Evolutionary conservation across 2,888 invertebrate genomes (phyloP).

Genomic region (Drosophila pseudotakahashii): DNA sequence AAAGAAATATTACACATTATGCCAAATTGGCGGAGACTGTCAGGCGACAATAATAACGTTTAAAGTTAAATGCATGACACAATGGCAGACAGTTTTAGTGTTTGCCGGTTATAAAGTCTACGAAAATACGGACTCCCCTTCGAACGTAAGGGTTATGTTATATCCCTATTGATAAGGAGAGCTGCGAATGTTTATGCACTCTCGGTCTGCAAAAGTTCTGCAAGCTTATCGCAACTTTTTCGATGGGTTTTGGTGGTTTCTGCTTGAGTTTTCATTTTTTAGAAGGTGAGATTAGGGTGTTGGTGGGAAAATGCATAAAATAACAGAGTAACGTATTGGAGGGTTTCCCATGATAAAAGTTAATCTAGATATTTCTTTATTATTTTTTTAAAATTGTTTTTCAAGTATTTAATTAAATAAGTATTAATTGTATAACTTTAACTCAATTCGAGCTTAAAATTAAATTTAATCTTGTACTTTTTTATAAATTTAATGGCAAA

Average conservation of each 20-base stretch:
- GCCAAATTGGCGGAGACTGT: conserved; percentile 82
- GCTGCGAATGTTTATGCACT: conserved; percentile 48
- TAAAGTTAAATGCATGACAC: conserved; percentile 63
- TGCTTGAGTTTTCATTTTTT: neutral
- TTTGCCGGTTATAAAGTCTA: conserved; percentile 43
- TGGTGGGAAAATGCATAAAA: conserved; percentile 15
- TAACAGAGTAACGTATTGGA: neutral
- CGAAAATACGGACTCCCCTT: conserved; percentile 34
- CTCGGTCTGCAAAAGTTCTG: conserved; percentile 24
- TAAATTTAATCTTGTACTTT: too few relatives aligned
- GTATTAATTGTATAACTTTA: neutral
- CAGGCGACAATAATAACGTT: conserved; percentile 83
- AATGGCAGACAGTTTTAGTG: conserved; percentile 55
- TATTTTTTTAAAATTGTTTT: too few relatives aligned
- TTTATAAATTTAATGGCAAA: too few relatives aligned
- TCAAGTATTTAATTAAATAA: too few relatives aligned
- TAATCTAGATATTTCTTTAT: too few relatives aligned
- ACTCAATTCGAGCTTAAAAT: too few relatives aligned
- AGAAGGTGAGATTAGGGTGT: conserved; percentile 7
- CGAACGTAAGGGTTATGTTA: conserved; percentile 33
- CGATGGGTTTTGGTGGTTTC: conserved; percentile 2
- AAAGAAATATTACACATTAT: conserved; percentile 84
- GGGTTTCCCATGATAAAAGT: neutral
- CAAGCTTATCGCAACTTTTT: conserved; percentile 30
- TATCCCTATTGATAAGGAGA: conserved; percentile 34